Evolutionary conservation across 2,797 vertebrate genomes (phyloP).

Genomic region (Erithacus rubecula): DNA sequence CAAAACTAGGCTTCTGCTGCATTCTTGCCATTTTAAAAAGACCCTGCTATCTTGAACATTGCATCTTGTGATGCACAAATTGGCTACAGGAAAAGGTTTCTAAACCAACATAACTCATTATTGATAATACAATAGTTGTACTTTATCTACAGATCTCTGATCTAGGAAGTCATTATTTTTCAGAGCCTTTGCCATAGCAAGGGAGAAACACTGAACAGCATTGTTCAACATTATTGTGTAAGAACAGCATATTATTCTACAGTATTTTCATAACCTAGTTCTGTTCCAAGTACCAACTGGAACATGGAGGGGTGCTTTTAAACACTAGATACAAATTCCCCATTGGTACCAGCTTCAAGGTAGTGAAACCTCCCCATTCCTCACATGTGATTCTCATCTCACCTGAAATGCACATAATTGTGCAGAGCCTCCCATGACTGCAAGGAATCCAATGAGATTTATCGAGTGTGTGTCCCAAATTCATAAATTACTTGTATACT

Average conservation of each 20-base stretch:
- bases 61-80: slow-evolving; percentile 16
- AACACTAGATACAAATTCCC: not conserved
- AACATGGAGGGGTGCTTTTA: not conserved
- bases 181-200: not conserved
- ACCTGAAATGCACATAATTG: not conserved
- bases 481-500: not conserved
- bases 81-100: not conserved
- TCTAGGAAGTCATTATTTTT: not conserved
- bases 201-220: not conserved
- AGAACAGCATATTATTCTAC: not conserved
- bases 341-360: rapidly evolving
- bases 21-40: slow-evolving; percentile 42
- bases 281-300: not conserved
- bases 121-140: not conserved
- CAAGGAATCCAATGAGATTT: not conserved
- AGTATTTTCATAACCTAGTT: not conserved
- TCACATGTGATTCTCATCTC: not conserved
- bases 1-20: not conserved
- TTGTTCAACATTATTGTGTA: not conserved
- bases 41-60: not conserved
- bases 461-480: not conserved
- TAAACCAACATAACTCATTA: not conserved
- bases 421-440: not conserved
- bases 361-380: not conserved
- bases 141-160: not conserved